Base-by-base conservation (phyloP, 2,888 invertebrate species). In the Acleris literana region DNA sequence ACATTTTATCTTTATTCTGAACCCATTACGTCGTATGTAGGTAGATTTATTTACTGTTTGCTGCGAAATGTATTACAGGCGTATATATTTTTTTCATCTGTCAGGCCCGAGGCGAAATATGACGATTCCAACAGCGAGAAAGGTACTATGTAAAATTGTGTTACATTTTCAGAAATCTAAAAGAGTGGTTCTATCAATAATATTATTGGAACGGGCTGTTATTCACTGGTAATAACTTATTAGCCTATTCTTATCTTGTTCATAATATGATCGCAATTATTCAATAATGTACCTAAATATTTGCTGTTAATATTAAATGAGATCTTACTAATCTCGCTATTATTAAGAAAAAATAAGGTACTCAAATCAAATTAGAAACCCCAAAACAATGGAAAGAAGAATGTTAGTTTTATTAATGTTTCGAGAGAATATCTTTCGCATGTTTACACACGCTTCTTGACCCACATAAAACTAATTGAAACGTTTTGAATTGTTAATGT, bases 401-500 rank as follows among this genome's bases (percentile, higher is more conserved):
- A 33, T 9, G 33, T 9, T 33, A 9, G 33, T 33, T 33, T 9
- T 9, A 33, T 33, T 9, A 29, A 39, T 39, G 11, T 13, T 11
- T 13, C 11, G 39, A 39, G 39, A 13, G 13, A 39, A 39, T 39
- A 13, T 39, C 39, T 39, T 39, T 39, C 39, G 39, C 39, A 53
- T 61, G 53, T 29, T 61, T 61, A 59, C 52, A 62, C 64, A 65
- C 68, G 69, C 74, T 70, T 70, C 72, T 77, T 76, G 76, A 79
- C 78, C 79, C 71, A 79, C 68, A 75, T 75, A 74, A 73, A 70
- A 64, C 64, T 76, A 77, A 79, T 78, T 76, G 74, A 75, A 76
- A 72, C 72, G 70, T 75, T 76, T 74, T 71, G 72, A 72, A 78
- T 77, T 78, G 74, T 77, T 78, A 72, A 78, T 82, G 74, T 76